These are phyloP conservation scores for Hycleus cichorii DNA, from an alignment of 1,140 invertebrate species.

Conservation along the genomic window DNA sequence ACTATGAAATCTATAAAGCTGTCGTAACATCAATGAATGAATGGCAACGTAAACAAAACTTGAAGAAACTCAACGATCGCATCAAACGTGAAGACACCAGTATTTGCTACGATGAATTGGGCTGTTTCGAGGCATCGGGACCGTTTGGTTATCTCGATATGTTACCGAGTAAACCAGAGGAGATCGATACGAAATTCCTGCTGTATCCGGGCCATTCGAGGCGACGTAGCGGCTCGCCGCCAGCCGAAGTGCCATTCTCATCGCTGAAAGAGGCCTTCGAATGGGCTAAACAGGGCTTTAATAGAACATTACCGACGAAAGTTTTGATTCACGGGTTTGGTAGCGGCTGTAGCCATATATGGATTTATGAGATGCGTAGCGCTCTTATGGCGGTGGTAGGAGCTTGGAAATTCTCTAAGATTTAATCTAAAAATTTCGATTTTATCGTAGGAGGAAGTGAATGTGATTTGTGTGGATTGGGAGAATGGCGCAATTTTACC, in stretches of 20 bases:
- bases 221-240: conserved; percentile 48
- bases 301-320: conserved; percentile 66
- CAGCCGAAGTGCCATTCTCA: conserved; percentile 57
- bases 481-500: conserved; percentile 83
- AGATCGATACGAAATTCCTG: conserved; percentile 74
- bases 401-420: no score
- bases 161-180: conserved; percentile 78
- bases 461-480: conserved; percentile 93
- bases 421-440: no score
- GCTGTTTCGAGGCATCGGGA: conserved; percentile 87
- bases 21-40: conserved; percentile 50
- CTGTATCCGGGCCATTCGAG: conserved; percentile 49
- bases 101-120: conserved; percentile 86
- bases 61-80: background rate
- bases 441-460: conserved; percentile 57
- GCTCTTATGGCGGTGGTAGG: conserved; percentile 69
- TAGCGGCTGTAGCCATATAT: conserved; percentile 78
- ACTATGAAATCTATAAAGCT: conserved; percentile 52
- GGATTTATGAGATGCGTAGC: conserved; percentile 89
- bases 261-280: conserved; percentile 57
- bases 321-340: conserved; percentile 94
- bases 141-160: conserved; percentile 88
- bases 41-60: conserved; percentile 42
- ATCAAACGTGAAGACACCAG: conserved; percentile 51
- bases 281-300: conserved; percentile 56